Conservation (phyloP, 2,888 invertebrate species). For the Poecilus cupreus region DNA sequence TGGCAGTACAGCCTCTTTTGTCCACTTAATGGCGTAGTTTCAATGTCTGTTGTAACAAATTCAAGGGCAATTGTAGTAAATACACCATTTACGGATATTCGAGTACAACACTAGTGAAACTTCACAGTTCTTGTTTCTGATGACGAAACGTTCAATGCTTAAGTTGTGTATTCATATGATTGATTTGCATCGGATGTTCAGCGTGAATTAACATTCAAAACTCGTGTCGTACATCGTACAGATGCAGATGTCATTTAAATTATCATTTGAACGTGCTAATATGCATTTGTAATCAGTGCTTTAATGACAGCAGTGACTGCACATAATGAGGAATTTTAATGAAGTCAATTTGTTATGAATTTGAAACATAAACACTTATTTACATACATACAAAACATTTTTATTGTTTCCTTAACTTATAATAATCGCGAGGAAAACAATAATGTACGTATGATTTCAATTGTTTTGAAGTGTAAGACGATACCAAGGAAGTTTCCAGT, state of each 20-base stretch:
- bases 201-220: not conserved
- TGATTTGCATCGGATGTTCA: not conserved
- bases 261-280: slow-evolving; percentile 26
- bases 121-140: not conserved
- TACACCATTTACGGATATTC: slow-evolving; percentile 12
- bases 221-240: not conserved
- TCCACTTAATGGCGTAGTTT: not conserved
- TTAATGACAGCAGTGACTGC: not conserved
- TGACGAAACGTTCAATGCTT: not conserved
- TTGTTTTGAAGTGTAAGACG: no score
- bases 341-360: slow-evolving; percentile 12
- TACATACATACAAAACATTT: not conserved
- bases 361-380: not conserved
- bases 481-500: no score
- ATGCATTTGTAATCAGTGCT: not conserved
- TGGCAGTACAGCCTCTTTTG: not conserved
- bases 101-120: not conserved
- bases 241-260: slow-evolving; percentile 19
- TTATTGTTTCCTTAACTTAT: not conserved
- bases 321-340: slow-evolving; percentile 4
- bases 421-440: no score
- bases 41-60: slow-evolving; percentile 9
- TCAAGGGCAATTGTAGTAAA: slow-evolving; percentile 4
- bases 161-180: not conserved
- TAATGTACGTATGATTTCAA: no score